Percentiles rank a stretch among this genome's conserved stretches.
Conservation (phyloP, 2,888 invertebrate genomes). For the Monochamus alternatus region DNA sequence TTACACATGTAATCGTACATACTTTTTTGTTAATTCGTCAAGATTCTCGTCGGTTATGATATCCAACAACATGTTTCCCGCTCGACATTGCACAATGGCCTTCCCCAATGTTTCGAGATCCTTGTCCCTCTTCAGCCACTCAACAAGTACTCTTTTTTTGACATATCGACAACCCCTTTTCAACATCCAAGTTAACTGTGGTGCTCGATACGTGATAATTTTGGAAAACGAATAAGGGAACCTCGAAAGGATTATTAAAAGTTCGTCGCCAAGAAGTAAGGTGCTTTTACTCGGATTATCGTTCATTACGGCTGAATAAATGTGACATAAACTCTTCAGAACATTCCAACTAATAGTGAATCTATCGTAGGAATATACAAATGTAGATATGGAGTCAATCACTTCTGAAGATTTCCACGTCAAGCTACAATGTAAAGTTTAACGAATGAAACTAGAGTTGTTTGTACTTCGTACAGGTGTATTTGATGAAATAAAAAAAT, state of each 20-base stretch:
- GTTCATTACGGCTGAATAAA: constrained; percentile 39
- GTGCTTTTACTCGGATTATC: constrained; percentile 21
- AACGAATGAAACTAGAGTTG: not conserved
- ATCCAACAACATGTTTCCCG: constrained; percentile 39
- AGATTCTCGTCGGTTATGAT: constrained; percentile 40
- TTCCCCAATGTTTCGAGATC: constrained; percentile 32
- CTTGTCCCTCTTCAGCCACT: constrained; percentile 40
- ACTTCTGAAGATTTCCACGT: constrained; percentile 42
- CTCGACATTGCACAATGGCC: constrained; percentile 35
- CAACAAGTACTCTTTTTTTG: constrained; percentile 28
- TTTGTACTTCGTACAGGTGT: too few species aligned
- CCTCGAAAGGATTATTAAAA: constrained; percentile 37
- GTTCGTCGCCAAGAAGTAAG: constrained; percentile 43
- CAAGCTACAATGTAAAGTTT: constrained; percentile 28
- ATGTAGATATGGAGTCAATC: constrained; percentile 31
- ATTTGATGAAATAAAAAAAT: not conserved
- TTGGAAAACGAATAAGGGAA: constrained; percentile 26
- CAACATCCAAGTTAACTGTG: constrained; percentile 46
- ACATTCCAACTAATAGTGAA: constrained; percentile 15
- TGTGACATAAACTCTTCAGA: constrained; percentile 38
- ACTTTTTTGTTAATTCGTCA: constrained; percentile 42
- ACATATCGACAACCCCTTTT: constrained; percentile 29
- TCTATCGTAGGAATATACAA: constrained; percentile 44
- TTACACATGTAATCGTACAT: constrained; percentile 7
- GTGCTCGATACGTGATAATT: constrained; percentile 31